phyloP scores from a whole-genome alignment of 1,140 invertebrate species.

The Zophobas atratus region DNA sequence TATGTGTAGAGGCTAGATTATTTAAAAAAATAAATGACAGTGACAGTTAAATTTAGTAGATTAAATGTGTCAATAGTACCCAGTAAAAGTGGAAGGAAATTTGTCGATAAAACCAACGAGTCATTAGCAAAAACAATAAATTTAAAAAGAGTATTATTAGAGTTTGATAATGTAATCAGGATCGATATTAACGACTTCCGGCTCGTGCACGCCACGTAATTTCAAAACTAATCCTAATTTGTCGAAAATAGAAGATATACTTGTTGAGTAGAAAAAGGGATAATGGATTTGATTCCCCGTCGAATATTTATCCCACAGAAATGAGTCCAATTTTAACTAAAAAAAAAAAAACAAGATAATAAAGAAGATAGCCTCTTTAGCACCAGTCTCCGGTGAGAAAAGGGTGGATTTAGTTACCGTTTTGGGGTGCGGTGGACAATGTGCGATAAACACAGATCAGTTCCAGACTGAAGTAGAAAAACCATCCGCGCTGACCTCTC shows the following conservation, averaged over 20 bases:
- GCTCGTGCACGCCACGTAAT: neutral
- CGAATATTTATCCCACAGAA: too few relatives aligned
- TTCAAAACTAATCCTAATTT: too few relatives aligned
- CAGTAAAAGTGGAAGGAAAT: conserved; percentile 10
- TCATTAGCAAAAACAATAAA: conserved; percentile 31
- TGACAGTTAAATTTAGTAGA: neutral
- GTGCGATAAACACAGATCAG: conserved; percentile 35
- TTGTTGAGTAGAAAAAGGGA: neutral
- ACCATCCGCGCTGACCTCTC: neutral
- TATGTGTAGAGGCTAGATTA: too few relatives aligned
- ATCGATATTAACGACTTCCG: conserved; percentile 9
- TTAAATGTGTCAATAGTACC: neutral
- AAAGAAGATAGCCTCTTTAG: conserved; percentile 12
- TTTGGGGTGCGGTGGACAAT: conserved; percentile 19
- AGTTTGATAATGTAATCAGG: conserved; percentile 24
- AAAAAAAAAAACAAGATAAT: conserved; percentile 10
- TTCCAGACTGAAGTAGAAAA: conserved; percentile 11
- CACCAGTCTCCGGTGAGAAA: neutral
- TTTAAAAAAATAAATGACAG: too few relatives aligned
- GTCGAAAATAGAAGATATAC: neutral
- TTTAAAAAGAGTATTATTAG: conserved; percentile 20
- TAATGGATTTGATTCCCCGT: too few relatives aligned
- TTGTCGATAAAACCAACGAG: conserved; percentile 5
- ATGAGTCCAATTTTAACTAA: neutral
- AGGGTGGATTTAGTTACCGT: conserved; percentile 1